A percentile compares a stretch with the other conserved stretches of the same genome.
These are phyloP conservation scores for Lamellibrachia satsuma DNA, from an alignment of 2,888 invertebrate genomes.

Conservation along the genomic window DNA sequence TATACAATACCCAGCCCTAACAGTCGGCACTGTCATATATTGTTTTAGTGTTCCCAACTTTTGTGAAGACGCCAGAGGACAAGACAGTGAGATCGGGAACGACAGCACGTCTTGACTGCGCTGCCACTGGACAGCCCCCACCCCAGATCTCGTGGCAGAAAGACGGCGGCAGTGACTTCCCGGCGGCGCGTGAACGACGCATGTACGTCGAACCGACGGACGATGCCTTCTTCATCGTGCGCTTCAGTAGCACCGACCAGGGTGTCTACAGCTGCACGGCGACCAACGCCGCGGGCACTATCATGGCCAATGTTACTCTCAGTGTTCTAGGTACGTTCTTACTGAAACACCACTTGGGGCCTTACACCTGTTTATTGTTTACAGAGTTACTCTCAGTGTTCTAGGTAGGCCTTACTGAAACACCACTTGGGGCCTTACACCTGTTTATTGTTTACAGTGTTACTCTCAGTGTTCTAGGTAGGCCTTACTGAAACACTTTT, in stretches of 20 bases:
- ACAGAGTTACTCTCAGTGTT: too few relatives aligned
- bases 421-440: too few relatives aligned
- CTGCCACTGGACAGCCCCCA: constrained; percentile 86
- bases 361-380: not conserved
- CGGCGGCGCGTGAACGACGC: constrained; percentile 90
- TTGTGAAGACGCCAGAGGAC: constrained; percentile 84
- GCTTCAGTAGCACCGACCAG: constrained; percentile 86
- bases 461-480: too few relatives aligned
- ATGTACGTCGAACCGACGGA: constrained; percentile 93
- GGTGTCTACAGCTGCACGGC: constrained; percentile 95
- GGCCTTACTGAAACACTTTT: too few relatives aligned
- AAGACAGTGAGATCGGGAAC: constrained; percentile 85
- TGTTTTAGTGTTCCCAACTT: constrained; percentile 81
- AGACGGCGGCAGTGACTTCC: constrained; percentile 74
- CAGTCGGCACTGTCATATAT: not conserved
- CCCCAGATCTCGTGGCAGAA: constrained; percentile 70
- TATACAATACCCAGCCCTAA: not conserved
- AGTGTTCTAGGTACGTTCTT: constrained; percentile 72
- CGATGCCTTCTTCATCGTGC: constrained; percentile 90
- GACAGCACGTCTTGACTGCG: constrained; percentile 88
- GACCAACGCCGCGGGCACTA: constrained; percentile 86
- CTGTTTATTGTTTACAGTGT: too few relatives aligned
- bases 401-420: too few relatives aligned
- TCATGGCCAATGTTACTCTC: constrained; percentile 86
- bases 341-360: not conserved